Evolutionary conservation across 2,113 vertebrate genomes (phyloP), one percentile per base, ranked within the genome.

Genomic region (Martes martes): DNA sequence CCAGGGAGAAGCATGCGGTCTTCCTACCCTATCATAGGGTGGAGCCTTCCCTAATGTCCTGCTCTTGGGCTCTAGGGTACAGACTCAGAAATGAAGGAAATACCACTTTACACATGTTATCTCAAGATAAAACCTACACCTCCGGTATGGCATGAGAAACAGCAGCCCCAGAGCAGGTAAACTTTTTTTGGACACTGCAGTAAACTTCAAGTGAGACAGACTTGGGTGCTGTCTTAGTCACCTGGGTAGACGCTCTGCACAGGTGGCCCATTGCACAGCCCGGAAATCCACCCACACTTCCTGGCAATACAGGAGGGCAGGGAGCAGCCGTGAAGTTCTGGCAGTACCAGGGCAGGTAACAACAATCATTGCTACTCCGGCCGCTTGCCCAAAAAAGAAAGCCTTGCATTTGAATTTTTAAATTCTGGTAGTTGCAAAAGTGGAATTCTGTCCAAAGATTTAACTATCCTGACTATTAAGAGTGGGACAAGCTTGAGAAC

Each of bases 391-490:
- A 0, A 33, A 50, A 57, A 45, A 83, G 33, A 50, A 45, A 83
- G 33, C 31, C 42, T 83, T 92, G 63, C 52, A 47, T 47, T 39
- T 28, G 24, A 47, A 31, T 85, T 86, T 87, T 73, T 4, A 1
- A 96, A 94, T 69, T 69, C 79, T 67, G 52, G 23, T 7, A 81
- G 61, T 9, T 94, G 26, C 82, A 83, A 95, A 95, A 65, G 52
- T 63, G 11, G 39, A 95, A 69, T 59, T 80, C 59, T 55, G 31
- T n/a, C 45, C 76, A 80, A 42, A 26, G 21, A 73, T n/a, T 14
- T 1, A 80, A 31, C 79, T 9, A 36, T 21, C 47, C 36, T 33
- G 39, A 79, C 81, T 85, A 31, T 55, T 65, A 55, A 52, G 65
- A 89, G 52, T 61, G 24, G 63, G 65, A 57, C 9, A 85, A 14